phyloP scores from a whole-genome alignment of 2,888 invertebrate genomes.

The Drosophila prolongata region DNA sequence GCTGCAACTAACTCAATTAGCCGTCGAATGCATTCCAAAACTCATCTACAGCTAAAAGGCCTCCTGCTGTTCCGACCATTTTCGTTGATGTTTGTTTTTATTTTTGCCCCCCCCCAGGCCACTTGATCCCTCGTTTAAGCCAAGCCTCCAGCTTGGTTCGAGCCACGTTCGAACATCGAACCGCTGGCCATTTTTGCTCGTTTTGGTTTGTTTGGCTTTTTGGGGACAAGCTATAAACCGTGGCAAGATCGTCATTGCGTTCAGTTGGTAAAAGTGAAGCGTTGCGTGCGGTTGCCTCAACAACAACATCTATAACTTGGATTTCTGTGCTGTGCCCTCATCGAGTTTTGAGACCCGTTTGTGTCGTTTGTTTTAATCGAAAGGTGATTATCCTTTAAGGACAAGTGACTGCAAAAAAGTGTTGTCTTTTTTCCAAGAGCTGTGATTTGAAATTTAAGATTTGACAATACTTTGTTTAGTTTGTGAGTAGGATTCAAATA shows the following conservation, averaged over 20 bases:
- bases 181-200: constrained; percentile 38
- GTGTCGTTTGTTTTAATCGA: constrained; percentile 31
- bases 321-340: constrained; percentile 23
- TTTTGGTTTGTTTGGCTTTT: constrained; percentile 52
- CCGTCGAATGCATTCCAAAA: constrained; percentile 41
- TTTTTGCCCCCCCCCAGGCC: constrained; percentile 14
- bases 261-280: constrained; percentile 84
- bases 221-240: constrained; percentile 85
- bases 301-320: constrained; percentile 20
- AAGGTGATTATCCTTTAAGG: constrained; percentile 49
- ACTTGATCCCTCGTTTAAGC: constrained; percentile 12
- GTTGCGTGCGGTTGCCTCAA: constrained; percentile 82
- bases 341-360: constrained; percentile 19
- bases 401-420: constrained; percentile 26
- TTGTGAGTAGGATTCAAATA: not conserved
- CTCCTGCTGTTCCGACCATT: constrained; percentile 4
- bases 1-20: constrained; percentile 60
- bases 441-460: not conserved
- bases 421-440: not conserved
- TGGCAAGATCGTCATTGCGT: constrained; percentile 83
- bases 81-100: constrained; percentile 3
- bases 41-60: constrained; percentile 21
- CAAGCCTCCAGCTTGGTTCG: constrained; percentile 50
- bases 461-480: not conserved
- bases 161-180: constrained; percentile 62